These are phyloP conservation scores for Gymnocheta viridis DNA, from an alignment of 2,888 invertebrate genomes.

Conservation along the genomic window DNA sequence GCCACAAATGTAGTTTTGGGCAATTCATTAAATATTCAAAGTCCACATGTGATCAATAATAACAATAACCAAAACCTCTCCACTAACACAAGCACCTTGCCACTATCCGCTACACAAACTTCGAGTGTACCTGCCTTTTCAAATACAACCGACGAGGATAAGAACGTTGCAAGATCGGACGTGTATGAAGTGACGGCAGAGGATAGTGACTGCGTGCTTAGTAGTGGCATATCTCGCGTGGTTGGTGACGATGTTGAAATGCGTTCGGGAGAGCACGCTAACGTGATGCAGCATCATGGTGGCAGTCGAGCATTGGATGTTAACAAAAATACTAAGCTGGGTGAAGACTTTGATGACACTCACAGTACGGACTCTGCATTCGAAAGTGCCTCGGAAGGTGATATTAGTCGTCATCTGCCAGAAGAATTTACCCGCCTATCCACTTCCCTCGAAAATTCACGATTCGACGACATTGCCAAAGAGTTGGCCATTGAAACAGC, in stretches of 20 bases:
- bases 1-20: constrained; percentile 10
- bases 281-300: constrained; percentile 63
- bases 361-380: constrained; percentile 81
- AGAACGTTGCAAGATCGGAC: constrained; percentile 40
- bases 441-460: constrained; percentile 77
- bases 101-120: constrained; percentile 32
- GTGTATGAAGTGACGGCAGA: constrained; percentile 78
- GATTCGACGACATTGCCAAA: constrained; percentile 76
- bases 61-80: constrained; percentile 68
- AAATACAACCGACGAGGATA: constrained; percentile 13
- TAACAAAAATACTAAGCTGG: constrained; percentile 77
- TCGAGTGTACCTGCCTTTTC: constrained; percentile 41
- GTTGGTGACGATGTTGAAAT: constrained; percentile 52
- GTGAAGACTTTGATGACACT: constrained; percentile 79
- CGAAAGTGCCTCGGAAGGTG: constrained; percentile 81
- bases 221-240: constrained; percentile 57
- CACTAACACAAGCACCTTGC: constrained; percentile 49
- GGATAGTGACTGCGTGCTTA: constrained; percentile 76
- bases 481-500: constrained; percentile 79
- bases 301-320: constrained; percentile 77
- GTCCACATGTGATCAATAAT: constrained; percentile 46
- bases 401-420: constrained; percentile 80
- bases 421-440: constrained; percentile 79
- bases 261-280: constrained; percentile 24
- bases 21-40: constrained; percentile 14